These are phyloP conservation scores for Peribatodes rhomboidaria DNA, from an alignment of 2,888 invertebrate species.

Conservation along the genomic window DNA sequence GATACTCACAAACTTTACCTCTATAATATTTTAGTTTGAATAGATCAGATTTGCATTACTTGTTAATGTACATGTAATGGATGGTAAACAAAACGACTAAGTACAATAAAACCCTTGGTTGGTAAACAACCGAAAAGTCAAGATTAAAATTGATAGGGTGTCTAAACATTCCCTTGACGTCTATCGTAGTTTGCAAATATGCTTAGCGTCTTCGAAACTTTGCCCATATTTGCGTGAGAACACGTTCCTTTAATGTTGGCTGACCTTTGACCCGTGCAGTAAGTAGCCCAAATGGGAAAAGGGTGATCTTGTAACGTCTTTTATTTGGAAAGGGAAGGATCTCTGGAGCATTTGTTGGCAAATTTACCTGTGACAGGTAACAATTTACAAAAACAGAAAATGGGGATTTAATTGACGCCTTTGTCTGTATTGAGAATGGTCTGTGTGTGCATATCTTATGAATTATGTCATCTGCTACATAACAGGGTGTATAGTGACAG, in stretches of 20 bases:
- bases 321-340: constrained; percentile 10
- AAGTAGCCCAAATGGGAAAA: constrained; percentile 22
- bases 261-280: constrained; percentile 27
- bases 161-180: constrained; percentile 1
- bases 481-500: too few species aligned
- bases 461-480: too few species aligned
- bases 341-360: not conserved
- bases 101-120: not conserved
- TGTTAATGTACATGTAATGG: too few species aligned
- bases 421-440: too few species aligned
- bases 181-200: constrained; percentile 7
- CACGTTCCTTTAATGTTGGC: constrained; percentile 16
- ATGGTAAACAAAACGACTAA: too few species aligned
- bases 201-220: constrained; percentile 8
- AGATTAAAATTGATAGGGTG: not conserved
- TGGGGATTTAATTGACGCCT: too few species aligned
- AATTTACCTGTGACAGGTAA: constrained; percentile 5
- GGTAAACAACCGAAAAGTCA: too few species aligned
- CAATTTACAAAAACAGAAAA: too few species aligned
- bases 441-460: too few species aligned
- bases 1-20: too few species aligned
- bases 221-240: constrained; percentile 14
- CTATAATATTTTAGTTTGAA: too few species aligned
- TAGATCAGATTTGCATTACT: too few species aligned
- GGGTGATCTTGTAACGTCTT: constrained; percentile 11